Evolutionary conservation across 2,888 invertebrate genomes (phyloP), one percentile per base, ranked within the genome.

Genomic region (Chrysomela aeneicollis): DNA sequence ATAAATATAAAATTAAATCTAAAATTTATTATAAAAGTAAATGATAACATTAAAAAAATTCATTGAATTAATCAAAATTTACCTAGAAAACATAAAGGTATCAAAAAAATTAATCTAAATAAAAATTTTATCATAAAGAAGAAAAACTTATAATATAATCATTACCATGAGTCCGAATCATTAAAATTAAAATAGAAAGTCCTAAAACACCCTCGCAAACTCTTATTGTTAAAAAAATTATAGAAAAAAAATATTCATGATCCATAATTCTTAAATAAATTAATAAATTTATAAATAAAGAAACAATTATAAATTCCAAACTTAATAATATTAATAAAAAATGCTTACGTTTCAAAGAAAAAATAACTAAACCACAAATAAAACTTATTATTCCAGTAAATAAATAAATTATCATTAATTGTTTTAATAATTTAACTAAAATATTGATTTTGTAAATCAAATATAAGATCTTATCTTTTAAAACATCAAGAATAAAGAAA

Each of bases 131-230:
- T 84, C 86, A 88, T 84, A 84, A 82, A 83, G 84, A 79, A 84
- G 79, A 86, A 84, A 87, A 86, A 76, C 84, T 83, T 79, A 85
- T 83, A 85, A 87, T 86, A 85, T 86, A 87, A 86, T 89, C 88
- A 84, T 86, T 88, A 0, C 88, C 88, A 84, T 87, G 84, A 66
- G 84, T 84, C 10, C 88, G 88, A 85, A 88, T 85, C 82, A 88
- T 82, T 50, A 84, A 81, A 73, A 89, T 84, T 82, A 89, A 84
- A 85, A 89, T 84, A 9, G 87, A 86, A 75, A 90, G 74, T 0
- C 88, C 88, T 82, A 89, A 85, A 71, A 85, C 86, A 0, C 88
- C 87, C 26, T 90, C 89, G 87, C 89, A 89, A 57, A 89, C 89
- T 65, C 85, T 84, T 84, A 89, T 85, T 61, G 85, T 84, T 79